Percentiles rank a stretch among this genome's conserved stretches.
Evolutionary conservation across 2,113 vertebrate genomes (phyloP).

Genomic region (Terrapene triunguis): DNA sequence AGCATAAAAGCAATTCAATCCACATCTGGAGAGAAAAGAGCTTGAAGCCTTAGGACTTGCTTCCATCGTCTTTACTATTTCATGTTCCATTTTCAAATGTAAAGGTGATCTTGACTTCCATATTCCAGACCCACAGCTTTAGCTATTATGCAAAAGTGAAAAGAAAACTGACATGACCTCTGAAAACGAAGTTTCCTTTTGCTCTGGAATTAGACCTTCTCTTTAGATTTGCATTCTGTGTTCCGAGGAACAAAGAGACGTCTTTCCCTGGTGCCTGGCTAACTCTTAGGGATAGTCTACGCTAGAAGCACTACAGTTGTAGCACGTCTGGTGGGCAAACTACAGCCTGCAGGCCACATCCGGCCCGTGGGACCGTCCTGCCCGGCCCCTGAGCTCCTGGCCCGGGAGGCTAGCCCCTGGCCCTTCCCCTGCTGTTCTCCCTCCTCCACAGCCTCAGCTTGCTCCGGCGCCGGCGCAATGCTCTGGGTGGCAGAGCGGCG

Average conservation of each 20-base stretch:
- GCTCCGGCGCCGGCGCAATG: rapidly evolving
- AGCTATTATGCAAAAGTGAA: neutral
- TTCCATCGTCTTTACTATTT: neutral
- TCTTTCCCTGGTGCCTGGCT: rapidly evolving
- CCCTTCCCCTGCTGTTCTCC: too few species aligned
- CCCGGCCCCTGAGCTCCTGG: too few species aligned
- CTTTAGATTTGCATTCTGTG: neutral
- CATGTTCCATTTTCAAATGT: neutral
- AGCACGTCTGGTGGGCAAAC: too few species aligned
- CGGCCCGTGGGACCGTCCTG: too few species aligned
- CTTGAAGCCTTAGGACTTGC: neutral
- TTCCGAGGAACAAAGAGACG: neutral
- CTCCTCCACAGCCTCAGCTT: too few species aligned
- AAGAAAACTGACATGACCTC: neutral
- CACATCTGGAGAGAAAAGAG: neutral
- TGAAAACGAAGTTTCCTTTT: neutral
- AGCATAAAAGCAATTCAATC: slow-evolving; percentile 9
- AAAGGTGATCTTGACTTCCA: neutral
- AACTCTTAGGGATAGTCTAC: too few species aligned
- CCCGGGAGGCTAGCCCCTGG: too few species aligned
- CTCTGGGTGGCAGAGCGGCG: too few species aligned
- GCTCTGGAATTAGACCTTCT: neutral
- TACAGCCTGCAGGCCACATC: too few species aligned
- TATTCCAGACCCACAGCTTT: neutral
- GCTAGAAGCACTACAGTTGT: too few species aligned